phyloP scores from a whole-genome alignment of 2,113 vertebrate species.

The Osmerus mordax region DNA sequence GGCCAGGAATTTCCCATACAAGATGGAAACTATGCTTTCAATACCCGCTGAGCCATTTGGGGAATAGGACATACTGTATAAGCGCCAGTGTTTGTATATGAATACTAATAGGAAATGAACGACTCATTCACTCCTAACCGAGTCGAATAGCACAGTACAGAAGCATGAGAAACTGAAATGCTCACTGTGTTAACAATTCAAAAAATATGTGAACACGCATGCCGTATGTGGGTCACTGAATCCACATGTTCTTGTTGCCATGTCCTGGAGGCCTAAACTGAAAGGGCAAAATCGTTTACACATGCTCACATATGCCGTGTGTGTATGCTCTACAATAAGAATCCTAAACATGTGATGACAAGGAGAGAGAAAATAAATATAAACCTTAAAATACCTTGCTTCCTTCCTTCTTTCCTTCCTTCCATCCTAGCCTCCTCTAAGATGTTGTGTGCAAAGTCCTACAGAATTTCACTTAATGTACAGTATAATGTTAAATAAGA shows the following conservation, averaged over 20 bases:
- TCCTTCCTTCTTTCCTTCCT: no score
- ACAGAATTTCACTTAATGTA: no score
- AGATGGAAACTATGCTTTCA: constrained; percentile 16
- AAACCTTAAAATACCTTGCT: no score
- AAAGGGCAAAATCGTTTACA: constrained; percentile 21
- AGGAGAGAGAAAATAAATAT: no score
- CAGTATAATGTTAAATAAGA: no score
- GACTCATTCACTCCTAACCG: constrained; percentile 6
- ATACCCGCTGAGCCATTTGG: constrained; percentile 12
- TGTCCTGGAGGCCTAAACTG: constrained; percentile 3
- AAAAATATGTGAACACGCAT: constrained; percentile 15
- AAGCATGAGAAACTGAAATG: constrained; percentile 3
- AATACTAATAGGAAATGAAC: constrained; percentile 29
- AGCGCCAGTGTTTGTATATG: constrained; percentile 21
- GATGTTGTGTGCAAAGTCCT: no score
- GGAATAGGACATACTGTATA: constrained; percentile 27
- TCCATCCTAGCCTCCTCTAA: no score
- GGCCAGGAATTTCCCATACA: constrained; percentile 22
- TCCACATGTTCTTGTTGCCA: background rate
- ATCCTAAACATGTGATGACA: no score
- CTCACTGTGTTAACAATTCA: constrained; percentile 10
- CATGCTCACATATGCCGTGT: background rate
- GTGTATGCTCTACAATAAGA: background rate
- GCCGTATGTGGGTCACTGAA: constrained; percentile 32
- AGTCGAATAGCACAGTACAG: background rate